Conservation (phyloP, 2,797 vertebrate species). For the Ciconia nigra region DNA sequence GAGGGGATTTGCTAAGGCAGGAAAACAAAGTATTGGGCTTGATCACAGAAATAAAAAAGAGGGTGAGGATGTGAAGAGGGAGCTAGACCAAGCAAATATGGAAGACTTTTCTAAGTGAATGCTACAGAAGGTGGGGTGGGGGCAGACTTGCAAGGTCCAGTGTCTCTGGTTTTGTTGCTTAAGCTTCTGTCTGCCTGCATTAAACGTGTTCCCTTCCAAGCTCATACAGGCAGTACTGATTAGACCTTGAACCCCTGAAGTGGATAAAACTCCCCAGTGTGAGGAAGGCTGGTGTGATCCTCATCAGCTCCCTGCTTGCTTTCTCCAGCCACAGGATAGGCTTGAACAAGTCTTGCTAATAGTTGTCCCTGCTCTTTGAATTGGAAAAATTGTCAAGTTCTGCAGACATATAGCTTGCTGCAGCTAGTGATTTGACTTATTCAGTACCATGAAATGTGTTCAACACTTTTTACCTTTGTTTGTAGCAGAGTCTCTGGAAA, state of each 20-base stretch:
- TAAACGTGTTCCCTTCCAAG: neutral
- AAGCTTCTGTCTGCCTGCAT: neutral
- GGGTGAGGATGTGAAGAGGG: neutral
- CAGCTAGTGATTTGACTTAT: neutral
- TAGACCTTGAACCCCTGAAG: neutral
- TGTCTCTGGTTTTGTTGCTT: neutral
- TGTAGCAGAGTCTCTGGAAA: neutral
- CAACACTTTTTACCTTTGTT: neutral
- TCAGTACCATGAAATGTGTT: neutral
- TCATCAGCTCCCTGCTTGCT: neutral
- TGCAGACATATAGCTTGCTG: neutral
- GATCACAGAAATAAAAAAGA: neutral
- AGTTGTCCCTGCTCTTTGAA: neutral
- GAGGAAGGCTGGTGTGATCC: neutral
- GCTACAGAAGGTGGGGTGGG: neutral
- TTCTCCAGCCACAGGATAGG: neutral
- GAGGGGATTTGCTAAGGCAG: neutral
- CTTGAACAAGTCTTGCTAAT: neutral
- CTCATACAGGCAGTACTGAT: neutral
- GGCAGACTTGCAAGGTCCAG: neutral
- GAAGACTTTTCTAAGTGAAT: neutral
- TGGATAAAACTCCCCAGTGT: neutral
- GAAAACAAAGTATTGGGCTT: neutral
- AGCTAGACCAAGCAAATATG: neutral
- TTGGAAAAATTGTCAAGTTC: neutral